These are phyloP conservation scores for Zoanthus gigantus DNA, from an alignment of 92 coral and sea anemone species.

Conservation along the genomic window DNA sequence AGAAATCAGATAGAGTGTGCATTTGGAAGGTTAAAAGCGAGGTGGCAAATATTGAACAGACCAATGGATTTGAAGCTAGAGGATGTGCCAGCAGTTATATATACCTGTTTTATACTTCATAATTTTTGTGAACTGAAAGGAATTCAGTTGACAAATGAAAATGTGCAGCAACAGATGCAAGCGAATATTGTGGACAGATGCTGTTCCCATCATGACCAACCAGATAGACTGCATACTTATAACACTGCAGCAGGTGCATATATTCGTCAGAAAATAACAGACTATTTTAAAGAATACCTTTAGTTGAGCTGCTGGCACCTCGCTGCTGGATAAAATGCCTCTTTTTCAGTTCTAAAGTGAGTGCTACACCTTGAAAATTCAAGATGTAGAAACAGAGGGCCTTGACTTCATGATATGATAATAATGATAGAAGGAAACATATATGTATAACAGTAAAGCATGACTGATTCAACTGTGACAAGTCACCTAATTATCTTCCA, in stretches of 20 bases:
- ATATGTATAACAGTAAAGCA: neutral
- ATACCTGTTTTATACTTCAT: conserved; percentile 58
- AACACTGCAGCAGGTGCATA: conserved; percentile 60
- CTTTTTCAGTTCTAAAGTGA: neutral
- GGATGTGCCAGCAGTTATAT: conserved; percentile 53
- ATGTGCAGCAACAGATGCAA: conserved; percentile 56
- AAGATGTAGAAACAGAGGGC: conserved; percentile 10
- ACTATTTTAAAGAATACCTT: conserved; percentile 55
- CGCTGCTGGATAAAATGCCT: neutral
- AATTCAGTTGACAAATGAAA: conserved; percentile 28
- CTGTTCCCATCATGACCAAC: conserved; percentile 60
- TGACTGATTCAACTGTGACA: conserved; percentile 6
- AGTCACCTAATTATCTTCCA: conserved; percentile 22
- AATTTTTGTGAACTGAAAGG: conserved; percentile 64
- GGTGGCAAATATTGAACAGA: conserved; percentile 53
- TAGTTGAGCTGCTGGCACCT: neutral
- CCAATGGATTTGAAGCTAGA: conserved; percentile 54
- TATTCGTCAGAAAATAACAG: conserved; percentile 49
- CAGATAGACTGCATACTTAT: conserved; percentile 57
- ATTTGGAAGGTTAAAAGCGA: conserved; percentile 60
- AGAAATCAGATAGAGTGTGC: conserved; percentile 68
- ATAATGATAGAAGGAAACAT: neutral
- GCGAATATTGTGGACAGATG: conserved; percentile 61
- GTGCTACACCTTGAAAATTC: neutral
- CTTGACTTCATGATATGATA: conserved; percentile 15